Evolutionary conservation across 2,888 invertebrate genomes (phyloP).

Genomic region (Oligia fasciuncula): DNA sequence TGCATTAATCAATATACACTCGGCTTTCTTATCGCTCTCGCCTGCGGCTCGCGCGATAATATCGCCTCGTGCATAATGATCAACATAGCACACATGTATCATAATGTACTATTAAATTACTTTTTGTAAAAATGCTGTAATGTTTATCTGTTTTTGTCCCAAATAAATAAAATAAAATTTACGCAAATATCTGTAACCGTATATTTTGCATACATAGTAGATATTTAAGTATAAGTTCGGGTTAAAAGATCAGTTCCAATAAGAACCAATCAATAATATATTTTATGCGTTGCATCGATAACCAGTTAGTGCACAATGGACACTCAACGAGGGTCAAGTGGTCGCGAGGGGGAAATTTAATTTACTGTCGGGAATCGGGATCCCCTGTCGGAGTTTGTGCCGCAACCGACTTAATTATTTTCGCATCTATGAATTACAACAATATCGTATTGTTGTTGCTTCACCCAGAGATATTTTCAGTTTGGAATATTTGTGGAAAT

Average conservation of each 20-base stretch:
- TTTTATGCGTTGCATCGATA: constrained; percentile 79
- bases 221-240: neutral
- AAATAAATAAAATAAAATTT: neutral
- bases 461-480: constrained; percentile 20
- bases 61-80: too few relatives aligned
- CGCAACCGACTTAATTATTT: constrained; percentile 80
- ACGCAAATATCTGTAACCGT: neutral
- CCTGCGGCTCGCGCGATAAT: too few relatives aligned
- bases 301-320: constrained; percentile 79
- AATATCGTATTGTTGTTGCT: constrained; percentile 64
- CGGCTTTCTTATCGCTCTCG: too few relatives aligned
- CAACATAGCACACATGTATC: too few relatives aligned
- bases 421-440: constrained; percentile 77
- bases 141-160: too few relatives aligned
- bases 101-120: too few relatives aligned
- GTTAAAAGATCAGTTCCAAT: constrained; percentile 42
- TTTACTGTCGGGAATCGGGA: constrained; percentile 76
- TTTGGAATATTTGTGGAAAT: constrained; percentile 12
- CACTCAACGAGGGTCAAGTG: constrained; percentile 80
- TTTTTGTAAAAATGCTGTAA: too few relatives aligned
- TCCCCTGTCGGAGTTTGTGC: constrained; percentile 70
- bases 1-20: too few relatives aligned
- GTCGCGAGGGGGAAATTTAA: constrained; percentile 80
- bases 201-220: neutral
- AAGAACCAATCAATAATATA: constrained; percentile 60